Evolutionary conservation across 2,888 invertebrate species (phyloP), one percentile per base, ranked within the genome.

Genomic region (Dinocampus coccinellae): DNA sequence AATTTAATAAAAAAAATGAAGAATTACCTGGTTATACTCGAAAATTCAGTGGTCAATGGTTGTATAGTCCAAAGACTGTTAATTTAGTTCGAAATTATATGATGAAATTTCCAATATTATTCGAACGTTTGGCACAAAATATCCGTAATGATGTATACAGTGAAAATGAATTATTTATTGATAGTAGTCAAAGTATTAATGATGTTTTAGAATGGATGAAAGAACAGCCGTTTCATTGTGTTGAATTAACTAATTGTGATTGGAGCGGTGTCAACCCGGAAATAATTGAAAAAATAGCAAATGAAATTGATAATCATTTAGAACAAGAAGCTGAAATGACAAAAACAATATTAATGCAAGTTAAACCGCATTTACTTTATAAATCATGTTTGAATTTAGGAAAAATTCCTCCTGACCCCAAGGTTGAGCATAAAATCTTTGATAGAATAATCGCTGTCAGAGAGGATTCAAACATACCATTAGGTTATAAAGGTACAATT

Each of bases 361-460:
- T 96, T 53, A 95, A 95, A 82, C 95, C 96, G 73, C 92, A 92
- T 82, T 88, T 95, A 42, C 85, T 97, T 0, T 94, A 91, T 83
- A 92, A 92, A 82, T 91, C 89, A 78, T 91, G 88, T 61, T 81
- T 90, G 66, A 91, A 91, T 79, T 83, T 91, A 42, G 90, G 91
- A 4, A 88, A 87, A 69, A 79, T 90, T 34, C 85, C 90, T 7
- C 95, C 96, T 0, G 96, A 96, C 87, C 88, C 91, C 0, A 89
- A 88, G 9, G 91, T 92, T 0, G 90, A 90, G 66, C 94, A 91
- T 88, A 83, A 89, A 73, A 84, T 98, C 73, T 93, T 94, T 81
- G 98, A 99, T 88, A 91, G 98, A 64, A 92, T 99, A 58, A 92
- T 97, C 3, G 92, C 94, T 82, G 92, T 94, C 0, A 90, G 93